Percentiles rank a stretch among this genome's conserved stretches.
Conservation (phyloP, 2,888 invertebrate species). For the Drosophila cracens region DNA sequence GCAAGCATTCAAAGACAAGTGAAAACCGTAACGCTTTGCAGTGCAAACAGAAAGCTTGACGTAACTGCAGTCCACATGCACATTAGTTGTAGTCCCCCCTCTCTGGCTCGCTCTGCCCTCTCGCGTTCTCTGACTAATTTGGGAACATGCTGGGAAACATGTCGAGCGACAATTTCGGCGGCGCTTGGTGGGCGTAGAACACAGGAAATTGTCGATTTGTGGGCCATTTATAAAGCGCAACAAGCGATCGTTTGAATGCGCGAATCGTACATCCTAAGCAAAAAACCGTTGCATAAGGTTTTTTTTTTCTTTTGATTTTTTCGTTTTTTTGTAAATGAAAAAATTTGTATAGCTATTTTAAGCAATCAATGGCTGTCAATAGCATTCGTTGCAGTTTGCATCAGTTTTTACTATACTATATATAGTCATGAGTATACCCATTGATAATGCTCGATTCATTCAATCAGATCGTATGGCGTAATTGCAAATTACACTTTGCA, state of each 20-base stretch:
- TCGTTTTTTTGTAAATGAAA: conserved; percentile 7
- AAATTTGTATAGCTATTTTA: conserved; percentile 35
- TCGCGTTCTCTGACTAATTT: conserved; percentile 31
- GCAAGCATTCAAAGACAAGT: conserved; percentile 19
- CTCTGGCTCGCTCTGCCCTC: not conserved
- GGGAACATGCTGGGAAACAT: conserved; percentile 43
- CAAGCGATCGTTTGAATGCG: conserved; percentile 64
- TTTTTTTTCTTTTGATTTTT: not conserved
- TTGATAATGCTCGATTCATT: conserved; percentile 19
- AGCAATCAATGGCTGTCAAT: conserved; percentile 49
- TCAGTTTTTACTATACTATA: conserved; percentile 2
- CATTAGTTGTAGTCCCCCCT: not conserved
- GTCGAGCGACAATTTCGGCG: conserved; percentile 47
- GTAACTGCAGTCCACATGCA: conserved; percentile 17
- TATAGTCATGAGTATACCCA: conserved; percentile 1
- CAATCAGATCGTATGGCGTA: conserved; percentile 17
- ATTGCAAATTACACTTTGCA: conserved; percentile 17
- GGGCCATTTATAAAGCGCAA: conserved; percentile 73
- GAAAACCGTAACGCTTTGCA: conserved; percentile 14
- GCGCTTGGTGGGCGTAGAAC: conserved; percentile 73
- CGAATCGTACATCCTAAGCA: conserved; percentile 38
- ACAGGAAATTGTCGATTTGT: conserved; percentile 82
- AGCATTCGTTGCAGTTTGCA: conserved; percentile 5
- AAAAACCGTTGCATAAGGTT: conserved; percentile 44
- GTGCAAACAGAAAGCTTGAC: conserved; percentile 26